These are phyloP conservation scores for Matsumyia berberina DNA, from an alignment of 2,888 invertebrate species.

Conservation along the genomic window DNA sequence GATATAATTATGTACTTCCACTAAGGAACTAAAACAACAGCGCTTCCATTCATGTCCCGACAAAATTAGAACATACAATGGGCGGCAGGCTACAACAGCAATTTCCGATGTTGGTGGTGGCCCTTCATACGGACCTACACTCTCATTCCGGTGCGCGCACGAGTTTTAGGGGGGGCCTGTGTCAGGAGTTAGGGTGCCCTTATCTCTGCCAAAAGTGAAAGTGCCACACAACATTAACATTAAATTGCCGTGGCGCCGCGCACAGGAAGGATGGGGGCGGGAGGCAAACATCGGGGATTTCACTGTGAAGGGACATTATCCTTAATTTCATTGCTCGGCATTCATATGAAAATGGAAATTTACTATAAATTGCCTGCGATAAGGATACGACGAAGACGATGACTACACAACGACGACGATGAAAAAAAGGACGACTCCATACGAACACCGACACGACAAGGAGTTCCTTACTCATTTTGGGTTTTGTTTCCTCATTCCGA, in stretches of 20 bases:
- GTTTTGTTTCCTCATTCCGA: constrained; percentile 37
- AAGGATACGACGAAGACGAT: constrained; percentile 44
- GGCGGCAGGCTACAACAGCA: constrained; percentile 25
- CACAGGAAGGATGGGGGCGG: constrained; percentile 9
- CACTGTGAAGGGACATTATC: constrained; percentile 49
- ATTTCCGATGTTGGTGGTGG: constrained; percentile 41
- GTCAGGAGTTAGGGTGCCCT: constrained; percentile 23
- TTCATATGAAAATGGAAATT: constrained; percentile 70
- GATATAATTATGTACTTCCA: constrained; percentile 46
- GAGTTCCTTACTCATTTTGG: constrained; percentile 43
- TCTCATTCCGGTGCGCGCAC: neutral
- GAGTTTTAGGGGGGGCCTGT: constrained; percentile 25
- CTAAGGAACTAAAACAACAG: constrained; percentile 37
- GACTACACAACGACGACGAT: constrained; percentile 28
- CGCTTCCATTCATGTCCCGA: constrained; percentile 39
- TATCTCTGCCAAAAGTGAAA: constrained; percentile 57
- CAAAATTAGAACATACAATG: constrained; percentile 56
- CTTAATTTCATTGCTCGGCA: constrained; percentile 68
- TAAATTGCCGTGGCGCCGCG: constrained; percentile 39
- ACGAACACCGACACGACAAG: constrained; percentile 32
- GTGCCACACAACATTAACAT: constrained; percentile 68
- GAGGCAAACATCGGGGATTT: constrained; percentile 27
- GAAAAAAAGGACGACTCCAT: constrained; percentile 24
- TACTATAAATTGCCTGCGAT: constrained; percentile 71
- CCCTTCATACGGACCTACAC: constrained; percentile 2